A percentile compares a stretch with the other conserved stretches of the same genome.
phyloP scores from a whole-genome alignment of 2,797 vertebrate species.

The Thaleichthys pacificus region DNA sequence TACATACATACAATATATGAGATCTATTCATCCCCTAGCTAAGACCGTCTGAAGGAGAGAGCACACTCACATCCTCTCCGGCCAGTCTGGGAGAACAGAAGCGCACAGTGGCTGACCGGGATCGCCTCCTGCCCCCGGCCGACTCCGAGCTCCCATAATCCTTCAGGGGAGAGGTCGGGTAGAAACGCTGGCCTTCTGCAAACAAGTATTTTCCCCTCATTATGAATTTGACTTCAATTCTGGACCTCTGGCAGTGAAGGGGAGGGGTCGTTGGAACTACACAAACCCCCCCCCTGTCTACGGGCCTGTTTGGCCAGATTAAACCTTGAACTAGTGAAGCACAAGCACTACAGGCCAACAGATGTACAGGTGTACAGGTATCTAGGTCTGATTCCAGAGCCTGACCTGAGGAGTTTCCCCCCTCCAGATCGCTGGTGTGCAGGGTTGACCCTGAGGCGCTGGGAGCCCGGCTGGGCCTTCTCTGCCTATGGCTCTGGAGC shows the following conservation, averaged over 20 bases:
- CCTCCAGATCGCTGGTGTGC: constrained; percentile 85
- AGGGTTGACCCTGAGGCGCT: constrained; percentile 84
- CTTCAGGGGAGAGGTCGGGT: constrained; percentile 84
- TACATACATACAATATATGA: too few relatives aligned
- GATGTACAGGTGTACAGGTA: neutral
- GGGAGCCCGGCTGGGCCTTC: constrained; percentile 62
- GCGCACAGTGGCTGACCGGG: constrained; percentile 80
- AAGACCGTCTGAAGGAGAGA: neutral
- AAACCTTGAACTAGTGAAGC: neutral
- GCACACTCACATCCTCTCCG: constrained; percentile 73
- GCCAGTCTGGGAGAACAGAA: constrained; percentile 73
- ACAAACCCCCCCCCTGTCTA: neutral
- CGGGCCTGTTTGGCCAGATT: neutral
- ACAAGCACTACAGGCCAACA: neutral
- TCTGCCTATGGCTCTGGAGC: constrained; percentile 79
- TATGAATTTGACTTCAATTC: too few relatives aligned
- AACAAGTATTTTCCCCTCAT: constrained; percentile 16
- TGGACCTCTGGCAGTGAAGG: too few relatives aligned
- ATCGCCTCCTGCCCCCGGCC: constrained; percentile 69
- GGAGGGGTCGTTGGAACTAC: neutral
- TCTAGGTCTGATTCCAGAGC: too few relatives aligned
- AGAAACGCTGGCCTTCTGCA: constrained; percentile 76
- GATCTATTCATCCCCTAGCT: too few relatives aligned
- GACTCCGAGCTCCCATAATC: constrained; percentile 65
- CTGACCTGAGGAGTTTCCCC: constrained; percentile 74